Evolutionary conservation across 2,888 invertebrate genomes (phyloP).

Genomic region (Hirtodrosophila trivittata): DNA sequence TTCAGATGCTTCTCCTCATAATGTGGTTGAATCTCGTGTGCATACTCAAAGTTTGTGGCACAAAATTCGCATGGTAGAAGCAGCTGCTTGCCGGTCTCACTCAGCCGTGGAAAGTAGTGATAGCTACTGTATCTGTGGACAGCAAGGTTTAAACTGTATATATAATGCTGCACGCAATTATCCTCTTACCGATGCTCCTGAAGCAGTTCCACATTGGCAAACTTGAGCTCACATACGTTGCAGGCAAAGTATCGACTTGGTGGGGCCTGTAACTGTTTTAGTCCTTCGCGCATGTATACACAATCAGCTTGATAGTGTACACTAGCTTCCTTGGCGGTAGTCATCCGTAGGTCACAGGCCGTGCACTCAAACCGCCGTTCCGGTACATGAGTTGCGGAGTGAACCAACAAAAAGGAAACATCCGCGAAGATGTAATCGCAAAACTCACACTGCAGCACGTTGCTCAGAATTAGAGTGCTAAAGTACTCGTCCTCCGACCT

Average conservation of each 20-base stretch:
- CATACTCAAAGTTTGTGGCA: conserved; percentile 73
- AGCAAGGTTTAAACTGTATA: background rate
- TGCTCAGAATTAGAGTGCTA: conserved; percentile 71
- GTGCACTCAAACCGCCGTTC: conserved; percentile 80
- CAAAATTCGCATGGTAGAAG: conserved; percentile 82
- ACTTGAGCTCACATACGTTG: conserved; percentile 83
- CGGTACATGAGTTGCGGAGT: conserved; percentile 80
- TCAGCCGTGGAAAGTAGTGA: conserved; percentile 82
- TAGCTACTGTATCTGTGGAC: conserved; percentile 73
- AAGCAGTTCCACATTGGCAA: conserved; percentile 78
- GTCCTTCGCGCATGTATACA: conserved; percentile 78
- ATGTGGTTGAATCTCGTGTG: conserved; percentile 83
- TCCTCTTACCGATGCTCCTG: conserved; percentile 82
- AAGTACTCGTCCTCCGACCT: conserved; percentile 22
- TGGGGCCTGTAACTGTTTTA: conserved; percentile 67
- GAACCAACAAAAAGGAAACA: conserved; percentile 83
- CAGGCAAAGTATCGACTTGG: conserved; percentile 81
- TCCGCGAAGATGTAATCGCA: conserved; percentile 86
- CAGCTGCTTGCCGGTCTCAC: conserved; percentile 55
- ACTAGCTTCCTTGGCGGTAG: conserved; percentile 85
- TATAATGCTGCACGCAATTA: background rate
- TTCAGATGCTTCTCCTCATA: conserved; percentile 86
- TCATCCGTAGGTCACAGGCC: conserved; percentile 84
- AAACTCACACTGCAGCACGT: conserved; percentile 86
- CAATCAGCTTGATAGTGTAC: conserved; percentile 85